These are phyloP conservation scores for Gymnocheta viridis DNA, from an alignment of 2,888 invertebrate species.

Conservation along the genomic window DNA sequence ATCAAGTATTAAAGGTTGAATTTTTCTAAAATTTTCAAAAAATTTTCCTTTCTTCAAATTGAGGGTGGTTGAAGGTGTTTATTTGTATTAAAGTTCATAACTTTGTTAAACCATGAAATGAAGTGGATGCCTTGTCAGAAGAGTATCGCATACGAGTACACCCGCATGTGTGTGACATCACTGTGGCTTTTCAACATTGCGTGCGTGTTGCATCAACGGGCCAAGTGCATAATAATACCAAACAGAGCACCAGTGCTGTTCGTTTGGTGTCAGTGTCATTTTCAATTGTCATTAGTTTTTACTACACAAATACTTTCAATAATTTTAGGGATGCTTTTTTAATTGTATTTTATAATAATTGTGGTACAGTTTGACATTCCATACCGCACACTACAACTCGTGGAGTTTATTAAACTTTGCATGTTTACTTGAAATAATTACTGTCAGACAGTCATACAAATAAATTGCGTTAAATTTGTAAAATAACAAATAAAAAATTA, in stretches of 20 bases:
- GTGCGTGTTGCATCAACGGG: slow-evolving; percentile 52
- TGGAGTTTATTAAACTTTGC: slow-evolving; percentile 66
- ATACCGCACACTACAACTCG: neutral
- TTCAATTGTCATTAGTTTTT: slow-evolving; percentile 68
- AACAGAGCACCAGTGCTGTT: neutral
- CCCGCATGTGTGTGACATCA: slow-evolving; percentile 58
- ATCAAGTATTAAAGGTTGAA: neutral
- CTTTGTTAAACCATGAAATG: slow-evolving; percentile 62
- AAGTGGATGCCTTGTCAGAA: slow-evolving; percentile 20
- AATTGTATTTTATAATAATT: slow-evolving; percentile 56
- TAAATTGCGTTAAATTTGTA: slow-evolving; percentile 65
- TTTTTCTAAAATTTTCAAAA: slow-evolving; percentile 16
- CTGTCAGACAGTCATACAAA: slow-evolving; percentile 47
- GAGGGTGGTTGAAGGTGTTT: slow-evolving; percentile 57
- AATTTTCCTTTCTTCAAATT: neutral
- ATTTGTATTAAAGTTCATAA: slow-evolving; percentile 65
- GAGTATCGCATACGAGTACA: neutral
- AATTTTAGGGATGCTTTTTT: slow-evolving; percentile 68
- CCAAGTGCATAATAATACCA: slow-evolving; percentile 44
- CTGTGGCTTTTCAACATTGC: slow-evolving; percentile 60
- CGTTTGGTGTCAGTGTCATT: slow-evolving; percentile 61
- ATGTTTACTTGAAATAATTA: slow-evolving; percentile 60
- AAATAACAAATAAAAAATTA: slow-evolving; percentile 1
- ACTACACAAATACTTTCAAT: slow-evolving; percentile 66
- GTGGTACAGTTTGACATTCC: slow-evolving; percentile 50